Conservation (phyloP, 1,140 invertebrate genomes). For the Drosophila insularis region DNA sequence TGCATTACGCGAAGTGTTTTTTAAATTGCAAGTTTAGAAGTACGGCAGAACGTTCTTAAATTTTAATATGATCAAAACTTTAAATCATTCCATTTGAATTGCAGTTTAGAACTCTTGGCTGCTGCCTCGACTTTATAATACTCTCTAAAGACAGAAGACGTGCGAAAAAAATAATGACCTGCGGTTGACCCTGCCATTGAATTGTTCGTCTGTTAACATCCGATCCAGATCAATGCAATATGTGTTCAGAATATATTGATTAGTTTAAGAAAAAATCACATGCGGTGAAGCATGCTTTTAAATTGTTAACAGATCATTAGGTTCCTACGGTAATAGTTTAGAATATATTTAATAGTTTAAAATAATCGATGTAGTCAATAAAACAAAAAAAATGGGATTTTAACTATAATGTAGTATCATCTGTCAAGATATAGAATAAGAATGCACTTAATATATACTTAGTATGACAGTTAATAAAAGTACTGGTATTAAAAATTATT, state of each 20-base stretch:
- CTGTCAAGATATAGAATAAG: not conserved
- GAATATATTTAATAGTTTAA: not conserved
- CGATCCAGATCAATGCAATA: too few species aligned
- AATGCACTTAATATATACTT: not conserved
- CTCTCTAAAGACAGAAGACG: not conserved
- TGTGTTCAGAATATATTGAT: too few species aligned
- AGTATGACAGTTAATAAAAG: constrained; percentile 1
- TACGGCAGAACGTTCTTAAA: not conserved
- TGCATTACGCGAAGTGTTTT: not conserved
- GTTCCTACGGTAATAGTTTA: too few species aligned
- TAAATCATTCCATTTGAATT: not conserved
- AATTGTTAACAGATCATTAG: too few species aligned
- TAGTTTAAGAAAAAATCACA: too few species aligned
- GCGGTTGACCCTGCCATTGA: too few species aligned
- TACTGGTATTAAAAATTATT: constrained; percentile 3
- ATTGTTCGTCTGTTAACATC: too few species aligned
- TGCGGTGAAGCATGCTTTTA: too few species aligned
- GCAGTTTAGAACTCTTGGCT: not conserved
- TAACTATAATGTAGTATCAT: not conserved
- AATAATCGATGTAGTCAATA: not conserved
- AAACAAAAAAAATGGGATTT: not conserved
- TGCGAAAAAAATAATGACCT: not conserved
- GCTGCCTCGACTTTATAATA: not conserved
- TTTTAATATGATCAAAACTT: not conserved
- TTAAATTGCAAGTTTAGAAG: not conserved